These are phyloP conservation scores for Atta texana DNA, from an alignment of 1,140 invertebrate species.

Conservation along the genomic window DNA sequence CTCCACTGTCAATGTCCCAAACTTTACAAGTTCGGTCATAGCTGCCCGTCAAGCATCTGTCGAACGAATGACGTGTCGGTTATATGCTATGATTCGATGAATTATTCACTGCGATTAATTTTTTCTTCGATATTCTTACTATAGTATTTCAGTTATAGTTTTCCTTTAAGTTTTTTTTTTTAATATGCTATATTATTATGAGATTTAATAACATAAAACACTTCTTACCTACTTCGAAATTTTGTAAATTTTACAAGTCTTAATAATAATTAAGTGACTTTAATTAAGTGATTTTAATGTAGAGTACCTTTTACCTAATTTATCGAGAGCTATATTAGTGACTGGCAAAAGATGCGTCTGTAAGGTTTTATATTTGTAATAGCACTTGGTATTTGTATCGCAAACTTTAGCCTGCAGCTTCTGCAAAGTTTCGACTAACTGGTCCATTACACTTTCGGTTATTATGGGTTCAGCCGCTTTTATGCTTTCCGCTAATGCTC, in stretches of 20 bases:
- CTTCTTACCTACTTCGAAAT: neutral
- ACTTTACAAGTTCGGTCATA: constrained; percentile 95
- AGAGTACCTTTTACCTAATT: constrained; percentile 84
- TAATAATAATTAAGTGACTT: constrained; percentile 19
- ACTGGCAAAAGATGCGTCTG: constrained; percentile 92
- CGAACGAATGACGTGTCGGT: neutral
- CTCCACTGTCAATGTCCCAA: constrained; percentile 91
- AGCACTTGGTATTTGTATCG: constrained; percentile 87
- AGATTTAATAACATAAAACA: constrained; percentile 1
- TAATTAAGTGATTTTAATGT: constrained; percentile 67
- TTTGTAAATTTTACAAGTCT: neutral
- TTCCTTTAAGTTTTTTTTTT: neutral
- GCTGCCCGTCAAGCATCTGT: constrained; percentile 92
- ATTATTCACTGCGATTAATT: neutral
- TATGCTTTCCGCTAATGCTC: constrained; percentile 86
- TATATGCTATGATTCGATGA: neutral
- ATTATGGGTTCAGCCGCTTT: constrained; percentile 86
- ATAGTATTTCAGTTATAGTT: neutral
- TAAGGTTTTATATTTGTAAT: constrained; percentile 90
- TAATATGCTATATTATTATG: too few species aligned
- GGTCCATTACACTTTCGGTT: constrained; percentile 87
- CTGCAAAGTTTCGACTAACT: constrained; percentile 86
- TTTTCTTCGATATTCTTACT: neutral
- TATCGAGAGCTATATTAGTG: constrained; percentile 91
- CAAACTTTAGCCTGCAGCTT: constrained; percentile 86